Evolutionary conservation across 2,888 invertebrate genomes (phyloP), one percentile per base, ranked within the genome.

Genomic region (Protophormia terraenovae): DNA sequence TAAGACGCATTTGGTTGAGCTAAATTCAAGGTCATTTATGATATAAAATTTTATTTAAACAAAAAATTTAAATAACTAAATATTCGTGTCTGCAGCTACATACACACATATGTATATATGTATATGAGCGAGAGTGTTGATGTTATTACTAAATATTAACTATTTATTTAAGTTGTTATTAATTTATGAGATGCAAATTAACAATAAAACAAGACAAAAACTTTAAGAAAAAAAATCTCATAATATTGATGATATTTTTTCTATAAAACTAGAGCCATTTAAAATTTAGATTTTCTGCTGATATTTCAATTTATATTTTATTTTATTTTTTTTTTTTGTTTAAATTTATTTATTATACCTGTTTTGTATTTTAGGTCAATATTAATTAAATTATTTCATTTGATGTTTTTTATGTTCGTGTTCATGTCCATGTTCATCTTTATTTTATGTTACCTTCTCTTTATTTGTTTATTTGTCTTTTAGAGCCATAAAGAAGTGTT

Each of bases 21-120:
- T 69, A 38, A 55, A 76, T 77, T 83, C 82, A 83, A 83, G 82
- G 82, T 77, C 82, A 71, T 58, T 64, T 38, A 45, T 76, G 79
- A 32, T 35, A 55, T 66, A 66, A 41, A 82, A 35, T 29, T 64
- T 55, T 62, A 35, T 62, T 62, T 41, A 16, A 82, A 82, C 19
- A 67, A 55, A 53, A 62, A 64, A 72, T 53, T 72, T 79, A 22
- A 67, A 77, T 78, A n/a, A n/a, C n/a, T n/a, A 69, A 45, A 78
- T 50, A 19, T 62, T 55, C 10, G 27, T 69, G 35, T 6, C 50
- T 53, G 35, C 38, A 10, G 64, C 19, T 10, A n/a, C 3, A 14
- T 14, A 8, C 8, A 4, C 8, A 14, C 41, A 1, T 8, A 10
- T 32, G 32, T 53, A 3, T 8, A 8, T 12, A 19, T 8, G 10